Percentiles rank a stretch among this genome's conserved stretches.
Evolutionary conservation across 2,797 vertebrate species (phyloP).

Genomic region (Dicrostonyx torquatus): DNA sequence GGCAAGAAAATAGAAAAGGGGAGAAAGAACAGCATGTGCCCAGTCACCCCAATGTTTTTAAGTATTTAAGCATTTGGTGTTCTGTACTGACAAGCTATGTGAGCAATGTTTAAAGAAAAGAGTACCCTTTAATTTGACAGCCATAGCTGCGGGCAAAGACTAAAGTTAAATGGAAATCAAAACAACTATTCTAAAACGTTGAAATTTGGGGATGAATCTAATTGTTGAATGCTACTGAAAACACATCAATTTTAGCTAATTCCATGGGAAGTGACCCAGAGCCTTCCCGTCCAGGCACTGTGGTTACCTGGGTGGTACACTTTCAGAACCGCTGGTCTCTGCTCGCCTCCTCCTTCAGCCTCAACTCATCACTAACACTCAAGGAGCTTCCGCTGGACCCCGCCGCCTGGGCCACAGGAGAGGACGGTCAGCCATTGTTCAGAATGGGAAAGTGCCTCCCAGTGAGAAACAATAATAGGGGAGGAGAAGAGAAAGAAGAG

Average conservation of each 20-base stretch:
- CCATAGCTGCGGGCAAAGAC: constrained; percentile 6
- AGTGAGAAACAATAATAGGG: constrained; percentile 63
- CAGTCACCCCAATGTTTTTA: constrained; percentile 6
- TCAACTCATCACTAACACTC: constrained; percentile 2
- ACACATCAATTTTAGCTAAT: constrained; percentile 64
- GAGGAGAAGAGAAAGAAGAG: constrained; percentile 41
- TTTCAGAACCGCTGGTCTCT: neutral
- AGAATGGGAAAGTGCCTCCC: constrained; percentile 38
- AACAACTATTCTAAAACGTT: constrained; percentile 65
- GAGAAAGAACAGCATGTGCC: neutral
- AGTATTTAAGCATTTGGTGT: constrained; percentile 19
- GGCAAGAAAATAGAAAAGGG: neutral
- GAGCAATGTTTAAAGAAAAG: neutral
- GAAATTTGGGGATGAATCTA: constrained; percentile 50
- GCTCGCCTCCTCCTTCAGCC: neutral
- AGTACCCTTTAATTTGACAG: constrained; percentile 44
- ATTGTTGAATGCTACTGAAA: constrained; percentile 67
- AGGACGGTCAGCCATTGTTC: constrained; percentile 24
- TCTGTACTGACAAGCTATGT: neutral
- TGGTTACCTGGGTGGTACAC: constrained; percentile 52
- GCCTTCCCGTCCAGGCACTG: constrained; percentile 29
- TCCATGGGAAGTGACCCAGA: constrained; percentile 40
- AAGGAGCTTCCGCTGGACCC: constrained; percentile 20
- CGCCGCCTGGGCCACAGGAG: neutral
- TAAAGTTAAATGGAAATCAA: constrained; percentile 64